Evolutionary conservation across 2,888 invertebrate genomes (phyloP).

Genomic region (Ferdinandea cuprea): DNA sequence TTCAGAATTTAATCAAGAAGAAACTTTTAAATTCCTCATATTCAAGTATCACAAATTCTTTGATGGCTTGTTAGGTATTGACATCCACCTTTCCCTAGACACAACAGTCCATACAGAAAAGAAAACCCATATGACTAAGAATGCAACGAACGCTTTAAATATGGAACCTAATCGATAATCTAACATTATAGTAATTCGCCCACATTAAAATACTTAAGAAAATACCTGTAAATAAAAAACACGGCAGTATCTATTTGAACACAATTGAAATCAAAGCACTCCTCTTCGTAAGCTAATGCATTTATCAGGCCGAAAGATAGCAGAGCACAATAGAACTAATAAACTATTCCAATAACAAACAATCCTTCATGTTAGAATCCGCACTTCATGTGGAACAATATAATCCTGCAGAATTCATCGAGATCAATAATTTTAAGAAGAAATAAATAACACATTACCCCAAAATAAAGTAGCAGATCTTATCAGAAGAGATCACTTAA

Average conservation of each 20-base stretch:
- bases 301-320: neutral
- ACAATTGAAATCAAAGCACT: slow-evolving; percentile 20
- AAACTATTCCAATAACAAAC: neutral
- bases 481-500: too few relatives aligned
- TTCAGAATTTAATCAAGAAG: slow-evolving; percentile 19
- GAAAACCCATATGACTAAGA: neutral
- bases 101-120: slow-evolving; percentile 13
- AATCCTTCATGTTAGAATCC: neutral
- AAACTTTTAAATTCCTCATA: slow-evolving; percentile 5
- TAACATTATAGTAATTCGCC: neutral
- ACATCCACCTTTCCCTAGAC: neutral
- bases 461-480: too few relatives aligned
- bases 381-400: too few relatives aligned
- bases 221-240: neutral
- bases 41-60: slow-evolving; percentile 26
- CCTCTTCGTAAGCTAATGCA: neutral
- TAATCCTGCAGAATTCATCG: slow-evolving; percentile 10
- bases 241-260: neutral
- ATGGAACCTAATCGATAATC: slow-evolving; percentile 1
- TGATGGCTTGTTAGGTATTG: slow-evolving; percentile 21
- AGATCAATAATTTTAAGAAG: slow-evolving; percentile 25
- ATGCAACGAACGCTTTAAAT: neutral
- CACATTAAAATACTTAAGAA: neutral
- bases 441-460: neutral
- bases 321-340: neutral